Conservation (phyloP, 2,113 vertebrate genomes). For the Capra hircus region DNA sequence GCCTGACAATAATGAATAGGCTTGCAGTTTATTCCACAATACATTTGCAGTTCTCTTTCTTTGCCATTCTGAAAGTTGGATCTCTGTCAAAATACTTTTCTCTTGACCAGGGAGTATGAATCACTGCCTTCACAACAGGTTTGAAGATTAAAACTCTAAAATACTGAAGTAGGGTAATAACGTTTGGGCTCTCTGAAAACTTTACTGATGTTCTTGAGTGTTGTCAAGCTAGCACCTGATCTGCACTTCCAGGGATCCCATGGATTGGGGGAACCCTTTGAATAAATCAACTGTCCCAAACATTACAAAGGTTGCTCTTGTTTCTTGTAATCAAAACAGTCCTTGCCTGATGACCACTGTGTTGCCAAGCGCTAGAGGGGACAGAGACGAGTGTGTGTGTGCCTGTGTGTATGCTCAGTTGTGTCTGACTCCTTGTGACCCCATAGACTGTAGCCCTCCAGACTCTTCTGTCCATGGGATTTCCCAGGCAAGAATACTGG, state of each 20-base stretch:
- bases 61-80: constrained; percentile 41
- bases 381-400: neutral
- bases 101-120: constrained; percentile 22
- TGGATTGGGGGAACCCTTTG: neutral
- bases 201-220: neutral
- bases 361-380: neutral
- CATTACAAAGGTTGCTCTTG: neutral
- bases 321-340: neutral
- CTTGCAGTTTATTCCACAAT: constrained; percentile 46
- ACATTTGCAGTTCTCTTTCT: constrained; percentile 42
- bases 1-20: constrained; percentile 61
- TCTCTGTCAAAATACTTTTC: constrained; percentile 49
- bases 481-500: neutral
- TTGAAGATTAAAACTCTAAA: neutral
- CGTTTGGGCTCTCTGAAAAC: neutral
- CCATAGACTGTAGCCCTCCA: neutral
- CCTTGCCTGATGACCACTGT: neutral
- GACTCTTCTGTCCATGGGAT: neutral
- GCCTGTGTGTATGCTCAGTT: neutral
- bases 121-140: neutral
- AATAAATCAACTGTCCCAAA: neutral
- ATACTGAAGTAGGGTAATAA: neutral
- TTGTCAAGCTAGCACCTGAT: neutral
- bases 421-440: neutral
- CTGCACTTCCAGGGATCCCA: neutral